Base-by-base conservation (phyloP, 1,140 invertebrate species). In the Patella vulgata region DNA sequence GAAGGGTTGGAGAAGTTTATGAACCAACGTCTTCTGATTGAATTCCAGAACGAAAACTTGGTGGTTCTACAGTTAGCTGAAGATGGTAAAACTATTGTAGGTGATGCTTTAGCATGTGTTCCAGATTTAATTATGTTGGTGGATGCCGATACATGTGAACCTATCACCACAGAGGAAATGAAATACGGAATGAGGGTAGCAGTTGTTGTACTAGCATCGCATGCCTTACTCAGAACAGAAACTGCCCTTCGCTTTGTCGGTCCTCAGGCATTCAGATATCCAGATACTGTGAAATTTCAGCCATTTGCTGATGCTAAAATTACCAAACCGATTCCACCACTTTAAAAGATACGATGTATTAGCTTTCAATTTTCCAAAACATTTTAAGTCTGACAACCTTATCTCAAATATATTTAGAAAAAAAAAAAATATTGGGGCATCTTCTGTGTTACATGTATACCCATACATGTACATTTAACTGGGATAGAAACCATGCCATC, bases 31-130 rank as follows among this genome's bases (percentile, higher is more conserved):
- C 14, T 77, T 1, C 8, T 48, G 27, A 59, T 82, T 12, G 75
- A 79, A 23, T 82, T 82, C 55, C 78, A 80, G 59, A 82, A 82
- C 60, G 80, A 82, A 59, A 78, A 78, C 54, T 60, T 82, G 14
- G 54, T 80, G 33, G 76, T 65, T 14, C 23, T 60, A 17, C 50
- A 36, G 1, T 17, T 65, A 21, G 53, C 53, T 54, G 19, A 65
- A 51, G 42, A 69, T 21, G 61, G 43, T 40, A 11, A 28, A 12
- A 5, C 6, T 4, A 39, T n/a, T n/a, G 21, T 40, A 11, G 48
- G 43, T 2, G 14, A 67, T 14, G 58, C 72, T 14, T 19, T 80
- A 9, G 76, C 70, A 2, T 69, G 60, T 48, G 68, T 70, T 11
- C 80, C 80, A 25, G 80, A 82, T 52, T 59, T 82, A 4, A 80